phyloP scores from a whole-genome alignment of 2,888 invertebrate genomes.

The Macroteleia sp. region DNA sequence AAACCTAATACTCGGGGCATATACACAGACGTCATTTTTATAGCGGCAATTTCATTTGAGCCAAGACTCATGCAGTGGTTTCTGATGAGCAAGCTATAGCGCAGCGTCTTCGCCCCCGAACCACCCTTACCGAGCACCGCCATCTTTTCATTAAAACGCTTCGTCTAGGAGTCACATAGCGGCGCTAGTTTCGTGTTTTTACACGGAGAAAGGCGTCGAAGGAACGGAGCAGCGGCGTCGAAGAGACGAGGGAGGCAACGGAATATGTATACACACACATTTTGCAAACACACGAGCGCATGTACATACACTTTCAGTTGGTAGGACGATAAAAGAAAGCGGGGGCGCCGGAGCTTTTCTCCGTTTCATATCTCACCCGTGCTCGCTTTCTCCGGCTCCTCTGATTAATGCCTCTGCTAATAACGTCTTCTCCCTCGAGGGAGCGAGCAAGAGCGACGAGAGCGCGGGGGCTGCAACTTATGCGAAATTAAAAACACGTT shows the following conservation, averaged over 20 bases:
- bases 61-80: conserved; percentile 82
- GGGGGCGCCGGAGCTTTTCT: conserved; percentile 66
- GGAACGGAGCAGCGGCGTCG: no score
- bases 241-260: conserved; percentile 37
- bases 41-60: conserved; percentile 83
- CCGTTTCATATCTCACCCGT: conserved; percentile 73
- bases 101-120: conserved; percentile 64
- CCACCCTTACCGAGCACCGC: conserved; percentile 69
- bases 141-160: conserved; percentile 83
- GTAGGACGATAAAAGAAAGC: conserved; percentile 28
- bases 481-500: conserved; percentile 82
- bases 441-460: conserved; percentile 65
- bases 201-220: no score
- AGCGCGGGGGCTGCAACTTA: conserved; percentile 72
- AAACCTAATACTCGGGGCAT: conserved; percentile 79
- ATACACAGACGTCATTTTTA: conserved; percentile 82
- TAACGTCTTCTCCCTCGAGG: conserved; percentile 80
- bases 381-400: conserved; percentile 58
- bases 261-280: conserved; percentile 68
- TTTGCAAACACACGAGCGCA: conserved; percentile 27
- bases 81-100: conserved; percentile 79
- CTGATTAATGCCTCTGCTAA: conserved; percentile 82
- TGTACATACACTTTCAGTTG: conserved; percentile 26
- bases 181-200: no score
- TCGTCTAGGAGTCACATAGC: conserved; percentile 75